Evolutionary conservation across 2,797 vertebrate genomes (phyloP).

Genomic region (Huso huso): DNA sequence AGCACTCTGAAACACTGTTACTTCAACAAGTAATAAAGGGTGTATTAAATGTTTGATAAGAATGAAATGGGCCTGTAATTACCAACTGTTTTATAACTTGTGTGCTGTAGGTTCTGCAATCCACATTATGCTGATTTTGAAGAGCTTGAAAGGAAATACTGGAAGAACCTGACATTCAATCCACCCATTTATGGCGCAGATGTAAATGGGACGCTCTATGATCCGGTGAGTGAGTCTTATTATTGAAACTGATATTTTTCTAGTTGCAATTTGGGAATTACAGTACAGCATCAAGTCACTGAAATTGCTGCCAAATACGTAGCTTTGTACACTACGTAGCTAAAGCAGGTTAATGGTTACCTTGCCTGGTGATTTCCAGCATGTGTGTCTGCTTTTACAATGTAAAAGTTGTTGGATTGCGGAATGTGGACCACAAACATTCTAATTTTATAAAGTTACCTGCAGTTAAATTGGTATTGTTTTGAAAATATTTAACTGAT

Average conservation of each 20-base stretch:
- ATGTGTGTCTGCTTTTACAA: neutral
- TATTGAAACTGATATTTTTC: neutral
- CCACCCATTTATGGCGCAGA: constrained; percentile 93
- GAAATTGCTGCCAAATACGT: neutral
- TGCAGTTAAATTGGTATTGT: neutral
- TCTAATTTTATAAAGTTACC: neutral
- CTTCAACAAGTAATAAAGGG: too few species aligned
- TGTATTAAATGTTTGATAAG: too few species aligned
- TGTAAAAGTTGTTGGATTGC: neutral
- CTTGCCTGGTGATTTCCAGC: neutral
- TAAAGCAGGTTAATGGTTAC: neutral
- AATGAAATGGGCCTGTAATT: too few species aligned
- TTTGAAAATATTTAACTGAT: too few species aligned
- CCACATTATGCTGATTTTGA: constrained; percentile 90
- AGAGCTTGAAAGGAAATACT: constrained; percentile 94
- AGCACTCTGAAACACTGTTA: too few species aligned
- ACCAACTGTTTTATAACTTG: neutral
- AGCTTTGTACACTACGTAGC: neutral
- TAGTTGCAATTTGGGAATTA: constrained; percentile 8
- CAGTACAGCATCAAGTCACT: neutral
- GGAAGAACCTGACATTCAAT: constrained; percentile 95
- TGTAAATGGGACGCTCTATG: constrained; percentile 87
- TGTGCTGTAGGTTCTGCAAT: constrained; percentile 74
- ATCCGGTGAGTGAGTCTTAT: constrained; percentile 61
- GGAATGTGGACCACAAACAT: neutral